Percentiles rank a stretch among this genome's conserved stretches.
Evolutionary conservation across 1,140 invertebrate genomes (phyloP).

Genomic region (Arion vulgaris): DNA sequence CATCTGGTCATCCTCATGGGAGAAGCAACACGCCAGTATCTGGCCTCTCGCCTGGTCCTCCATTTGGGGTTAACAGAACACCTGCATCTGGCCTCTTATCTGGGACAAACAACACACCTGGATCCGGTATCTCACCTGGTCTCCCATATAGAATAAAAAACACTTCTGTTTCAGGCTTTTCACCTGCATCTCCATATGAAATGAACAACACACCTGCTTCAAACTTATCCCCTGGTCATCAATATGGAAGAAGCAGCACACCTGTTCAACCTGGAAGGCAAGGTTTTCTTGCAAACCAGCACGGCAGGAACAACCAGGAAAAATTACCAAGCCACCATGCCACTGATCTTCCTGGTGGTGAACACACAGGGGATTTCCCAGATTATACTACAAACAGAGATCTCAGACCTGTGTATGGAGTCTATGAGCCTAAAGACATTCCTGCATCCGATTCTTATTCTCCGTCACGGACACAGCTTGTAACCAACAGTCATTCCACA

Average conservation of each 20-base stretch:
- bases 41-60: not conserved
- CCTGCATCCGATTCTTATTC: not conserved
- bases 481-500: not conserved
- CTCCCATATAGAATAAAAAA: not conserved
- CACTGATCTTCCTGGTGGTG: not conserved
- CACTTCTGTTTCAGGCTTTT: slow-evolving; percentile 8
- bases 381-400: not conserved
- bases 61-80: slow-evolving; percentile 10
- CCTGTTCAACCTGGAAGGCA: slow-evolving; percentile 12
- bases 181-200: not conserved
- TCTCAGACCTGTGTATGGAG: not conserved
- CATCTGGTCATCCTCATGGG: not conserved
- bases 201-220: slow-evolving; percentile 21
- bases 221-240: not conserved
- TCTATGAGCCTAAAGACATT: not conserved
- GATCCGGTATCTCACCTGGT: too few relatives aligned
- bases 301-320: not conserved
- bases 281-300: not conserved
- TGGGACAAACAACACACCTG: not conserved
- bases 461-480: not conserved
- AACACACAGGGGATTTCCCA: not conserved
- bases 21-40: not conserved
- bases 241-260: slow-evolving; percentile 19
- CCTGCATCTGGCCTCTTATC: not conserved
- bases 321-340: not conserved